Evolutionary conservation across 2,797 vertebrate genomes (phyloP), one percentile per base, ranked within the genome.

Genomic region (Diplodus sargus): DNA sequence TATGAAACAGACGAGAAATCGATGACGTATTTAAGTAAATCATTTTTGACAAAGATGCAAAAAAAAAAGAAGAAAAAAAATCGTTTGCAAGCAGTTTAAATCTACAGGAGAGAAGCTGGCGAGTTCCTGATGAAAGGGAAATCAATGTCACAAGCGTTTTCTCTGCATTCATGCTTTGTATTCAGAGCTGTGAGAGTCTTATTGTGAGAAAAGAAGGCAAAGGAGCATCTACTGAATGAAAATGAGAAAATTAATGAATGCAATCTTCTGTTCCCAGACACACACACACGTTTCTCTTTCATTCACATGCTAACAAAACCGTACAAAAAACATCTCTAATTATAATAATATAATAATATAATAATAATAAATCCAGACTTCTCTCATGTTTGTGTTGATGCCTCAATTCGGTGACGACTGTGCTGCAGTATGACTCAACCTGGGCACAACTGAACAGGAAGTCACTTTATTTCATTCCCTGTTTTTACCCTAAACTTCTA

Each of bases 221-320:
- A 88, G 67, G 76, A 86, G 60, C 78, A 70, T 85, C 78, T 45
- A 54, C 78, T 79, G 84, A 90, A 90, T 86, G 74, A 87, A 82
- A 87, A 87, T 64, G 69, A 86, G 73, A 56, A 81, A 87, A 85
- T 85, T 72, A 84, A 85, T 82, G 57, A 85, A 86, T 71, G 67
- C 78, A 68, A 79, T 85, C 70, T 85, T 89, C 73, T 79, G 77
- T 83, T 86, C 73, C 80, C 82, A 86, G 78, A 73, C 43, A 30
- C 64, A 57, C 48, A 34, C 34, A 34, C 7, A 34, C 30, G 30
- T 34, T 64, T 76, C 58, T 64, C 54, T 59, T 56, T 53, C 75
- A 85, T 79, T 66, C 74, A 81, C 65, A 78, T 23, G 4, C 69
- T 17, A 63, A 87, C 81, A 81, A 80, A 90, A 78, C 76, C 75